Conservation (phyloP, 64 coral and sea anemone species). For the Pachyseris speciosa region DNA sequence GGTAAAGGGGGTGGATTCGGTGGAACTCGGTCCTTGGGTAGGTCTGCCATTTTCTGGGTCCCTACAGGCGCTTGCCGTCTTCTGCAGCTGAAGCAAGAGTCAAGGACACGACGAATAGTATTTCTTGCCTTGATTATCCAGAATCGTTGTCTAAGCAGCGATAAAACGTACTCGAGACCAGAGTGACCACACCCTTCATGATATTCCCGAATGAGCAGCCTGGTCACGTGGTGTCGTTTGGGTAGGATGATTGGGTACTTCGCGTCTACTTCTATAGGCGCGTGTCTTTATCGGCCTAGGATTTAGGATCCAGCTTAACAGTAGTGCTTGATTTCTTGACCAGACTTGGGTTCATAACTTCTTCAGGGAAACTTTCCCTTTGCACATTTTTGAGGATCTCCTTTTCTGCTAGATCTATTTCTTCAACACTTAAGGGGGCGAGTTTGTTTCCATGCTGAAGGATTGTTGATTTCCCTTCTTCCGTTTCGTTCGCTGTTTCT, state of each 20-base stretch:
- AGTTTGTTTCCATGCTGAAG: not conserved
- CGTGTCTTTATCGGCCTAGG: slow-evolving; percentile 23
- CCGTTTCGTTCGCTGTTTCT: no score
- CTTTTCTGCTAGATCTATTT: not conserved
- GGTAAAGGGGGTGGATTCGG: slow-evolving; percentile 30
- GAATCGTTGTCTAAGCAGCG: not conserved
- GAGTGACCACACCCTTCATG: slow-evolving; percentile 29
- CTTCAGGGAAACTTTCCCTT: not conserved
- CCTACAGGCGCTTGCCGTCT: not conserved
- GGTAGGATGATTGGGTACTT: slow-evolving; percentile 37
- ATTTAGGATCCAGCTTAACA: not conserved
- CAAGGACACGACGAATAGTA: not conserved
- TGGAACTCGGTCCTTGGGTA: not conserved
- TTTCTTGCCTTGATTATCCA: slow-evolving; percentile 47
- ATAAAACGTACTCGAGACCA: slow-evolving; percentile 9
- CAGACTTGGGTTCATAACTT: not conserved
- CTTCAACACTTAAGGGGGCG: not conserved
- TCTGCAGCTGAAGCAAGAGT: slow-evolving; percentile 16
- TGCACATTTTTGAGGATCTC: not conserved
- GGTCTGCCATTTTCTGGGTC: not conserved
- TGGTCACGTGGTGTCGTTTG: slow-evolving; percentile 24
- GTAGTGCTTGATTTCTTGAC: not conserved
- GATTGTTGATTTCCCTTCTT: no score
- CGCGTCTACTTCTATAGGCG: not conserved
- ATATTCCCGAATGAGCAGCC: slow-evolving; percentile 18